phyloP scores from a whole-genome alignment of 92 coral and sea anemone genomes.

The Actinostola sp. region DNA sequence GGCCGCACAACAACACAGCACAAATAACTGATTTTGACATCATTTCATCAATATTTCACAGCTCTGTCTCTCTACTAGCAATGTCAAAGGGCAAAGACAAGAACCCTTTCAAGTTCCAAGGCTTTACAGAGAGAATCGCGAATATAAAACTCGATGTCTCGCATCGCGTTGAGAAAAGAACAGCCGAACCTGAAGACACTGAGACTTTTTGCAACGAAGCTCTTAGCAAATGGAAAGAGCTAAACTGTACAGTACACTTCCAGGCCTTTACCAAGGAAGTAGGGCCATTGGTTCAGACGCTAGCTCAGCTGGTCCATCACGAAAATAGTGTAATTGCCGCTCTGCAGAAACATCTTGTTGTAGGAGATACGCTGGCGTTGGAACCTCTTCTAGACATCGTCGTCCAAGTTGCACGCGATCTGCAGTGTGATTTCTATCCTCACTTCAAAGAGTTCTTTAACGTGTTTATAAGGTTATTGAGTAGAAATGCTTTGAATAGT shows the following conservation, averaged over 20 bases:
- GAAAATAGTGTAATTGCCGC: slow-evolving; percentile 56
- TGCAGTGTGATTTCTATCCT: slow-evolving; percentile 82
- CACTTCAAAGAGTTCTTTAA: slow-evolving; percentile 76
- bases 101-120: slow-evolving; percentile 85
- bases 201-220: slow-evolving; percentile 90
- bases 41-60: too few species aligned
- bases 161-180: slow-evolving; percentile 77
- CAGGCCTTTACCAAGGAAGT: slow-evolving; percentile 72
- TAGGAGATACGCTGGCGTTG: slow-evolving; percentile 59
- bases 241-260: slow-evolving; percentile 91
- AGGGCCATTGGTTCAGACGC: slow-evolving; percentile 70
- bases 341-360: slow-evolving; percentile 70
- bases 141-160: slow-evolving; percentile 83
- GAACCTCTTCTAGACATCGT: slow-evolving; percentile 80
- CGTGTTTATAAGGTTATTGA: slow-evolving; percentile 62
- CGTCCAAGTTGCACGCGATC: slow-evolving; percentile 85
- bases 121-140: slow-evolving; percentile 90
- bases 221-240: slow-evolving; percentile 82
- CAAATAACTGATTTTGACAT: background rate
- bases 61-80: too few species aligned
- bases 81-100: slow-evolving; percentile 78
- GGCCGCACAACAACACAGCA: slow-evolving; percentile 1
- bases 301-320: slow-evolving; percentile 87
- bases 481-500: slow-evolving; percentile 68
- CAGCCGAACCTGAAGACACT: slow-evolving; percentile 82